Percentiles rank a stretch among this genome's conserved stretches.
phyloP scores from a whole-genome alignment of 2,113 vertebrate genomes.

The Erythrocercus mccallii region DNA sequence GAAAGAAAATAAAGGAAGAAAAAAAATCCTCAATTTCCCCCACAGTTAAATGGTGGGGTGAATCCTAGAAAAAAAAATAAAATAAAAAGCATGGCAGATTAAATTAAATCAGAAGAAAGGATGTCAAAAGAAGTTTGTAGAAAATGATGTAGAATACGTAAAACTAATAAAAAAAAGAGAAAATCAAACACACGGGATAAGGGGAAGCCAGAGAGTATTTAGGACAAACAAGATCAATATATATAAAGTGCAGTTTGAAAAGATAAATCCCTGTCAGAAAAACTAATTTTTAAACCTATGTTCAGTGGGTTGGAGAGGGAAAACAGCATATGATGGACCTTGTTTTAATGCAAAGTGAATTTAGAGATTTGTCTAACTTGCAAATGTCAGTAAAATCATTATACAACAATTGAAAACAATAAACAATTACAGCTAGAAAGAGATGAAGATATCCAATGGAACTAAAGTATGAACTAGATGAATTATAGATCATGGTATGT shows the following conservation, averaged over 20 bases:
- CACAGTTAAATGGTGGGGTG: background rate
- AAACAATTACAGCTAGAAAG: background rate
- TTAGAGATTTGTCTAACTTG: background rate
- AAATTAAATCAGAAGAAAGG: background rate
- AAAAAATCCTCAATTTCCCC: fast-evolving
- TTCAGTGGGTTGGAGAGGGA: background rate
- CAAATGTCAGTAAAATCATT: background rate
- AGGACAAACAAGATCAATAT: background rate
- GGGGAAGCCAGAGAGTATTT: background rate
- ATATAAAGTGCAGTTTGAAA: background rate
- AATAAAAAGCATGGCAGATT: background rate
- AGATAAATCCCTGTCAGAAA: background rate
- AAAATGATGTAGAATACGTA: background rate
- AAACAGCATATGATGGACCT: background rate
- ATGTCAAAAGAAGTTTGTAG: background rate
- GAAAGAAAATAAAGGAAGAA: background rate
- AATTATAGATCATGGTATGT: background rate
- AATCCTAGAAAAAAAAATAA: background rate
- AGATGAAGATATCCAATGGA: background rate
- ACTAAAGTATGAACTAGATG: background rate
- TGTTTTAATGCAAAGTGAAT: background rate
- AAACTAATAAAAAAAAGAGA: background rate
- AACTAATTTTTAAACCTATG: background rate
- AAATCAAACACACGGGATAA: background rate
- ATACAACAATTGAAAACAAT: background rate